phyloP scores from a whole-genome alignment of 2,113 vertebrate species.

The Sylvietta virens region DNA sequence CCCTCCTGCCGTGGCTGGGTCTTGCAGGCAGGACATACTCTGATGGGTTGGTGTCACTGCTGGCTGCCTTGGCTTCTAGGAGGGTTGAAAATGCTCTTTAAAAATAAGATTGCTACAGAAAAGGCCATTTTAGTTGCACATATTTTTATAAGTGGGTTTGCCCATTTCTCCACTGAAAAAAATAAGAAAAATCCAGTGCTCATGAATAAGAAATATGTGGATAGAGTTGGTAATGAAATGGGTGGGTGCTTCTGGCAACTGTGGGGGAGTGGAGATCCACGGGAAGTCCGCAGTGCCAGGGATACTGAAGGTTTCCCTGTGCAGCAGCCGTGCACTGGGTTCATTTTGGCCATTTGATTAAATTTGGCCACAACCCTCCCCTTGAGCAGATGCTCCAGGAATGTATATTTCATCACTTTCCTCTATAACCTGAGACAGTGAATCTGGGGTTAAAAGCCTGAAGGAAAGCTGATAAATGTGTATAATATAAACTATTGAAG shows the following conservation, averaged over 20 bases:
- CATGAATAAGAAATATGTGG: not conserved
- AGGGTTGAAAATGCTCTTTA: not conserved
- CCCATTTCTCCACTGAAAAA: not conserved
- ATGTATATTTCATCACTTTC: not conserved
- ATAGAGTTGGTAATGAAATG: rapidly evolving
- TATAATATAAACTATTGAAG: slow-evolving; percentile 47
- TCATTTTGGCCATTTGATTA: not conserved
- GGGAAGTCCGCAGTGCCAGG: not conserved
- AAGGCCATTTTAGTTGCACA: not conserved
- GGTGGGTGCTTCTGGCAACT: not conserved
- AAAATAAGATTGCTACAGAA: not conserved
- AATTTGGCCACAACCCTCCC: not conserved
- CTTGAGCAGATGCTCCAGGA: not conserved
- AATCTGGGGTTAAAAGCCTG: slow-evolving; percentile 53
- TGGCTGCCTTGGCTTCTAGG: not conserved
- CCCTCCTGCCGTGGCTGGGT: not conserved
- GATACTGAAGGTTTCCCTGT: not conserved
- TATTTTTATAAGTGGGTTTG: not conserved
- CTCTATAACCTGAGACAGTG: slow-evolving; percentile 10
- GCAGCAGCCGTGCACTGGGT: not conserved
- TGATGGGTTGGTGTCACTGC: not conserved
- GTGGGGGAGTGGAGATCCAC: not conserved
- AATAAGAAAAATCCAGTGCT: not conserved
- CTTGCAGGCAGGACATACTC: rapidly evolving
- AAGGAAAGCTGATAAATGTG: slow-evolving; percentile 52